Conservation (phyloP, 2,113 vertebrate genomes). For the Coryphaenoides rupestris region DNA sequence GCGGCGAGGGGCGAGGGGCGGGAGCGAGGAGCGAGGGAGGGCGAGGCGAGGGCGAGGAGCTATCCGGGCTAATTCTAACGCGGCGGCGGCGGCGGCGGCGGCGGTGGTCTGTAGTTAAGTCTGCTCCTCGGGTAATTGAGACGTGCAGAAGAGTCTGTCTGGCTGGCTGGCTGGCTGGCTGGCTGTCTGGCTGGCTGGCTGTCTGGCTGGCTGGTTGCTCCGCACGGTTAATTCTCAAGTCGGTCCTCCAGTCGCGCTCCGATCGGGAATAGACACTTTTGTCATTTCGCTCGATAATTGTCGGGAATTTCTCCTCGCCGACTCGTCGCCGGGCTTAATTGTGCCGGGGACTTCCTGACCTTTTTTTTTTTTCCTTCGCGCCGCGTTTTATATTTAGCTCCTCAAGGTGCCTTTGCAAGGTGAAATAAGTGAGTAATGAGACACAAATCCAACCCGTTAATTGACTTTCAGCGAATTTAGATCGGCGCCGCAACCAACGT, state of each 20-base stretch:
- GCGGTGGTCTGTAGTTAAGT: constrained; percentile 32
- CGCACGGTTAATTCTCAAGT: constrained; percentile 46
- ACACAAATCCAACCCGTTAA: constrained; percentile 74
- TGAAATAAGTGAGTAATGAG: constrained; percentile 77
- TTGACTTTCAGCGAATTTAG: constrained; percentile 76
- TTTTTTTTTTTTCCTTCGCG: constrained; percentile 51
- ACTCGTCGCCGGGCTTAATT: constrained; percentile 73
- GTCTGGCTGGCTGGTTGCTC: too few species aligned
- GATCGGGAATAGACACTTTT: constrained; percentile 55
- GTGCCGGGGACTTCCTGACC: constrained; percentile 73
- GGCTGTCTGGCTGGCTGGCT: too few species aligned
- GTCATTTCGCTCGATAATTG: constrained; percentile 60
- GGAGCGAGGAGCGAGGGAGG: too few species aligned
- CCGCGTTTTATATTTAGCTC: constrained; percentile 74
- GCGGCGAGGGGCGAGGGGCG: too few species aligned
- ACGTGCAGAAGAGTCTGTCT: constrained; percentile 43
- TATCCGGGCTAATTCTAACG: not conserved
- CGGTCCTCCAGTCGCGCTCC: constrained; percentile 43
- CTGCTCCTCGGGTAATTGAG: constrained; percentile 55
- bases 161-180: too few species aligned
- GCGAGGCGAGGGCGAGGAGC: not conserved
- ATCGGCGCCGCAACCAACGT: constrained; percentile 63
- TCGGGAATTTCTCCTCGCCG: constrained; percentile 58
- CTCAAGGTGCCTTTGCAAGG: constrained; percentile 80
- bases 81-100: not conserved